Evolutionary conservation across 2,888 invertebrate genomes (phyloP).

Genomic region (Callyntrura sp.): DNA sequence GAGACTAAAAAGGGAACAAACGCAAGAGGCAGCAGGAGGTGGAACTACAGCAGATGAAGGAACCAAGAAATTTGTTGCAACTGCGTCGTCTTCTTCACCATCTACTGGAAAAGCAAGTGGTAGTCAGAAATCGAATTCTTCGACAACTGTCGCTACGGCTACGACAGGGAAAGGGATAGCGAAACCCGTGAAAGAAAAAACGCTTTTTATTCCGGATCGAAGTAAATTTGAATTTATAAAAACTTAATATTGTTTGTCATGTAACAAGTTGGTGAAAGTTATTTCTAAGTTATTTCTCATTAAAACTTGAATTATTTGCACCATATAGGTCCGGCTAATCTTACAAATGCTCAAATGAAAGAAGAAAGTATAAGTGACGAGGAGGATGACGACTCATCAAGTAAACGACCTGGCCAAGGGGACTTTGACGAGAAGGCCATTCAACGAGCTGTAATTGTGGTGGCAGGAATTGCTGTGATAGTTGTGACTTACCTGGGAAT

Average conservation of each 20-base stretch:
- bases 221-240: conserved; percentile 46
- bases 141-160: background rate
- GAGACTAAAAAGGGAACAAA: too few relatives aligned
- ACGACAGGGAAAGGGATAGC: background rate
- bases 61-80: too few relatives aligned
- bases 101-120: too few relatives aligned
- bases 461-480: conserved; percentile 77
- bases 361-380: background rate
- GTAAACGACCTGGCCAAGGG: conserved; percentile 19
- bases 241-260: too few relatives aligned
- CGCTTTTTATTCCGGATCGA: conserved; percentile 60
- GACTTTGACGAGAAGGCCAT: conserved; percentile 79
- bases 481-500: conserved; percentile 73
- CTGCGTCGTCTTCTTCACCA: too few relatives aligned
- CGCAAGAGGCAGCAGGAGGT: too few relatives aligned
- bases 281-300: too few relatives aligned
- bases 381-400: conserved; percentile 20
- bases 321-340: conserved; percentile 31
- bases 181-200: conserved; percentile 26
- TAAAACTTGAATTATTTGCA: background rate
- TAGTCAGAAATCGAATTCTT: background rate
- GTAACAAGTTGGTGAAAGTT: too few relatives aligned
- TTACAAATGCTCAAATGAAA: conserved; percentile 16
- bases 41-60: too few relatives aligned
- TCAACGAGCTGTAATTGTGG: conserved; percentile 74